Conservation (phyloP, 2,797 vertebrate genomes). For the Poecilia picta region DNA sequence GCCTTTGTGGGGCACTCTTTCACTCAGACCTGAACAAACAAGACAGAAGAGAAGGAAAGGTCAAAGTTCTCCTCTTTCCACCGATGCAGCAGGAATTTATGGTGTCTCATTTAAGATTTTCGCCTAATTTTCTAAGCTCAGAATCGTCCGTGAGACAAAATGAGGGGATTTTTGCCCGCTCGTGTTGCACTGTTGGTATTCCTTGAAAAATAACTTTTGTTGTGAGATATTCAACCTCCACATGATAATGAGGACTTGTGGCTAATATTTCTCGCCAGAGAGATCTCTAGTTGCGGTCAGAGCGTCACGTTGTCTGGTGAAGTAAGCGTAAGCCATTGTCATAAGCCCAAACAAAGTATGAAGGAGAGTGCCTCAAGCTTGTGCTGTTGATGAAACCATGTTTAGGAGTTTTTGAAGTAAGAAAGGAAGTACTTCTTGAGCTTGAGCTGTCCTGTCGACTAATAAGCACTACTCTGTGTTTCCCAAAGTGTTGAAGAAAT, state of each 20-base stretch:
- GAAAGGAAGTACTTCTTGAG: neutral
- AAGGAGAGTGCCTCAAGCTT: neutral
- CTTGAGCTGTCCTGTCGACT: neutral
- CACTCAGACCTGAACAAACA: constrained; percentile 84
- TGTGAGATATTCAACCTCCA: neutral
- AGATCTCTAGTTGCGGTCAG: neutral
- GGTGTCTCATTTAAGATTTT: neutral
- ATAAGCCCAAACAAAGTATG: neutral
- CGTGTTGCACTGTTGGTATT: neutral
- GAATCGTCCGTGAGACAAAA: neutral
- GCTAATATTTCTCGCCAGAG: neutral
- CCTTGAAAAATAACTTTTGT: neutral
- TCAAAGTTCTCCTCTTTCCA: neutral
- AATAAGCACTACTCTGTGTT: neutral
- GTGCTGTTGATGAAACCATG: neutral
- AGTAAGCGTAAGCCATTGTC: neutral
- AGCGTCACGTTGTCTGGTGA: neutral
- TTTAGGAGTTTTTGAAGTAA: neutral
- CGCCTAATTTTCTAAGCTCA: neutral
- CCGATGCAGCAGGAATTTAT: neutral
- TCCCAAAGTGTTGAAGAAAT: neutral
- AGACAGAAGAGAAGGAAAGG: neutral
- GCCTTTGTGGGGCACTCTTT: constrained; percentile 81
- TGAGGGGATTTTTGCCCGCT: neutral
- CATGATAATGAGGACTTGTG: neutral